Conservation (phyloP, 2,797 vertebrate species). For the Streptopelia turtur region DNA sequence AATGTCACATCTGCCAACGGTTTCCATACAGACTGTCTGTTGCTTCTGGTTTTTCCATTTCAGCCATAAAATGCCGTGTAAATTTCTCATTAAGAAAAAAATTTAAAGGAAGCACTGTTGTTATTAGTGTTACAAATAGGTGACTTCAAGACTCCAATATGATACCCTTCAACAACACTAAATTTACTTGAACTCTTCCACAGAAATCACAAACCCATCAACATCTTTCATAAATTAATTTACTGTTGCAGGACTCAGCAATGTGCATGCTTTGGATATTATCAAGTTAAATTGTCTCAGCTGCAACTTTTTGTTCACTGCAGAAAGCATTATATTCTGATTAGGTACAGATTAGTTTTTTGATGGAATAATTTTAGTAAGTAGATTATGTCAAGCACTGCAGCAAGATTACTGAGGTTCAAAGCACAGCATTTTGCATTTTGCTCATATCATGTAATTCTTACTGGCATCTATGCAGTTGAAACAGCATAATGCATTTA, state of each 20-base stretch:
- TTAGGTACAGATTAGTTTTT: conserved; percentile 45
- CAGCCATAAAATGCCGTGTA: neutral
- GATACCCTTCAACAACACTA: neutral
- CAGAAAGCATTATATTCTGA: neutral
- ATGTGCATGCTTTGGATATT: neutral
- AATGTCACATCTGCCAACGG: neutral
- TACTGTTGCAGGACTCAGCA: neutral
- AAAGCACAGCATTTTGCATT: conserved; percentile 51
- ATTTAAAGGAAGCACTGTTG: neutral
- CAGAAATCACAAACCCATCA: neutral
- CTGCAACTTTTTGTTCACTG: neutral
- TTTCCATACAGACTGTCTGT: neutral
- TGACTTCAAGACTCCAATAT: neutral
- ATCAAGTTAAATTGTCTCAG: neutral
- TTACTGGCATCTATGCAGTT: conserved; percentile 34
- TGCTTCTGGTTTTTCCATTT: neutral
- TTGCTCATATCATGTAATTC: conserved; percentile 47
- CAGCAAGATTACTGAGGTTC: conserved; percentile 50
- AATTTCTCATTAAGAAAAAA: neutral
- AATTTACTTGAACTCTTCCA: neutral
- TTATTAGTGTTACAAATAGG: neutral
- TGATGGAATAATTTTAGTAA: conserved; percentile 41
- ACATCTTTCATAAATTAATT: neutral
- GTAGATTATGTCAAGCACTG: conserved; percentile 8
- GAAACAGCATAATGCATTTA: conserved; percentile 21